A percentile compares a stretch with the other conserved stretches of the same genome.
Evolutionary conservation across 1,140 invertebrate genomes (phyloP).

Genomic region (Drosophila asahinai): DNA sequence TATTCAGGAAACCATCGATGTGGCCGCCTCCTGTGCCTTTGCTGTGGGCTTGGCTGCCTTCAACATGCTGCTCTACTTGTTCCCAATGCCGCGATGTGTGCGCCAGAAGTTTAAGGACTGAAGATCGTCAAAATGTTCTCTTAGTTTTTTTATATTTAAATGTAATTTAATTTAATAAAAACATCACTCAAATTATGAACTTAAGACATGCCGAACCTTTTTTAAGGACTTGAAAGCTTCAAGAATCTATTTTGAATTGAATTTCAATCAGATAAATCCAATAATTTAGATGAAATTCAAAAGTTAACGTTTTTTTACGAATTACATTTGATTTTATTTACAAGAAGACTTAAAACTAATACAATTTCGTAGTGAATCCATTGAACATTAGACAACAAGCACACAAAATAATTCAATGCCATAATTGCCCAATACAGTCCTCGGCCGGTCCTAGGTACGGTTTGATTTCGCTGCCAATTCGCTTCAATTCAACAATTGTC

Average conservation of each 20-base stretch:
- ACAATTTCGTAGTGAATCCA: conserved; percentile 64
- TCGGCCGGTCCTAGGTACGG: conserved; percentile 30
- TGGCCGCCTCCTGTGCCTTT: conserved; percentile 94
- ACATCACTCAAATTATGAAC: background rate
- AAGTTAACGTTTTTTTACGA: background rate
- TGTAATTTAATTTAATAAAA: conserved; percentile 39
- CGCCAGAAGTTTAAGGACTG: conserved; percentile 95
- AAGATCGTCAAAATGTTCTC: conserved; percentile 52
- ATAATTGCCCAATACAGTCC: conserved; percentile 40
- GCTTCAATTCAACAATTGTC: conserved; percentile 78
- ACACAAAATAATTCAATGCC: conserved; percentile 54
- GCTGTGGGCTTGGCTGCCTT: conserved; percentile 92
- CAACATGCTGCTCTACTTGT: conserved; percentile 93
- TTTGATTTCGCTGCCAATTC: conserved; percentile 43
- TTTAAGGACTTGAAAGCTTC: no score
- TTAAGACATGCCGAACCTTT: background rate
- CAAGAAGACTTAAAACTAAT: conserved; percentile 76
- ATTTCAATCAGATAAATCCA: no score
- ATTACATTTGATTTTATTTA: conserved; percentile 78
- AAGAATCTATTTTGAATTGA: no score
- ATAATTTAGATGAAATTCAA: no score
- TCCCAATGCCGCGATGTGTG: conserved; percentile 93
- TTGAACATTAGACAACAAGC: conserved; percentile 54
- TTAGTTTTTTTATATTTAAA: conserved; percentile 17
- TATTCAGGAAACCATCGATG: conserved; percentile 86